A percentile compares a stretch with the other conserved stretches of the same genome.
Evolutionary conservation across 2,113 vertebrate species (phyloP).

Genomic region (Alouatta palliata): DNA sequence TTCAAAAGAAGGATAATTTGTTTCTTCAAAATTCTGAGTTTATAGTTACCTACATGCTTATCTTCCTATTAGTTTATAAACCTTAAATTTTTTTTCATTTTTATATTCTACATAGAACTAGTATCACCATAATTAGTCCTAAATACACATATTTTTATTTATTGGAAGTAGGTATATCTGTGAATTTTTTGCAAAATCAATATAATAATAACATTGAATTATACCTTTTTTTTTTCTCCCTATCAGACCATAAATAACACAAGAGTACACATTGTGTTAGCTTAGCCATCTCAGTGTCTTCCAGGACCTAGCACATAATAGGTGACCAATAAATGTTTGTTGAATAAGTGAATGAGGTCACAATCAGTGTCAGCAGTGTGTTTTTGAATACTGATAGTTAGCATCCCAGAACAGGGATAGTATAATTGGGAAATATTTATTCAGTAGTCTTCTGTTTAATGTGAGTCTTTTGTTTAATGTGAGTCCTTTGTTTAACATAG

Average conservation of each 20-base stretch:
- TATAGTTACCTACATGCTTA: slow-evolving; percentile 1
- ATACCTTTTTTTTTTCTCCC: not conserved
- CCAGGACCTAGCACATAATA: slow-evolving; percentile 48
- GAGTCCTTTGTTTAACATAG: slow-evolving; percentile 7
- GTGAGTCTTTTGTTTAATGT: slow-evolving; percentile 39
- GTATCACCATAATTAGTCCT: slow-evolving; percentile 16
- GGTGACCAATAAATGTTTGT: slow-evolving; percentile 24
- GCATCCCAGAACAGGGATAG: not conserved
- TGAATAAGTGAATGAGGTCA: slow-evolving; percentile 56
- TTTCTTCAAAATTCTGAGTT: not conserved
- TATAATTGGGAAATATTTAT: slow-evolving; percentile 23
- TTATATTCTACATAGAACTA: not conserved
- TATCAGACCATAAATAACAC: not conserved
- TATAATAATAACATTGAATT: no score
- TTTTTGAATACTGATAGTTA: slow-evolving; percentile 34
- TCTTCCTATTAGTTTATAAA: slow-evolving; percentile 9
- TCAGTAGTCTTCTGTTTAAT: slow-evolving; percentile 33
- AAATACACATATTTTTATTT: slow-evolving; percentile 36
- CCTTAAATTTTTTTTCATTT: slow-evolving; percentile 45
- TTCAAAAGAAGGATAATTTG: not conserved
- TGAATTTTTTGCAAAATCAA: slow-evolving; percentile 50
- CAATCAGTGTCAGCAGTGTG: slow-evolving; percentile 41
- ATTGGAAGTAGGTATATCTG: not conserved
- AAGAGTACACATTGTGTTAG: not conserved
- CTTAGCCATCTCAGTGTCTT: slow-evolving; percentile 22